Evolutionary conservation across 2,797 vertebrate species (phyloP).

Genomic region (Spheniscus humboldti): DNA sequence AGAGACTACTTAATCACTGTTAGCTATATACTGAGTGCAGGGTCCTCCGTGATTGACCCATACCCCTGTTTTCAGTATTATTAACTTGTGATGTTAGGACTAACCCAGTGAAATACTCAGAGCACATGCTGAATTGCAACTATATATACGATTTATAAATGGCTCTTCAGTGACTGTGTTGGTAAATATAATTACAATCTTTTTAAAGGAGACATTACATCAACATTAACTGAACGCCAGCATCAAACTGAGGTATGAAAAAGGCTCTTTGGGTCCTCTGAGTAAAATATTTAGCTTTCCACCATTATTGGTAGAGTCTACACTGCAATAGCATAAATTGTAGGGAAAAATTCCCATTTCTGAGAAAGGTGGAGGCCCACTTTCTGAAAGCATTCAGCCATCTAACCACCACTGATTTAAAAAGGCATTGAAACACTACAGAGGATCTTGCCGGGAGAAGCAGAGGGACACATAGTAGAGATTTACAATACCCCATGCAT

Average conservation of each 20-base stretch:
- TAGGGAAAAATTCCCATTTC: background rate
- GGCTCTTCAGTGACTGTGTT: background rate
- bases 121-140: slow-evolving; percentile 6
- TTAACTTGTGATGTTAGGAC: slow-evolving; percentile 41
- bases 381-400: background rate
- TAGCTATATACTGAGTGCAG: slow-evolving; percentile 7
- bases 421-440: background rate
- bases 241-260: background rate
- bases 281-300: background rate
- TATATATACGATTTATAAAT: slow-evolving; percentile 23
- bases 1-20: slow-evolving; percentile 63
- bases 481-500: background rate
- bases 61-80: slow-evolving; percentile 13
- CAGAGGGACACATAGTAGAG: background rate
- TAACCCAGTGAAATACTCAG: slow-evolving; percentile 20
- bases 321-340: background rate
- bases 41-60: slow-evolving; percentile 36
- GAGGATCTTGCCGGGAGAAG: background rate
- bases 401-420: background rate
- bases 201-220: slow-evolving; percentile 31
- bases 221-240: background rate
- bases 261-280: background rate
- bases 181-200: slow-evolving; percentile 18
- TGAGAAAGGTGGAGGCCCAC: background rate
- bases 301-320: background rate